phyloP scores from a whole-genome alignment of 2,888 invertebrate genomes.

The Busseola fusca region DNA sequence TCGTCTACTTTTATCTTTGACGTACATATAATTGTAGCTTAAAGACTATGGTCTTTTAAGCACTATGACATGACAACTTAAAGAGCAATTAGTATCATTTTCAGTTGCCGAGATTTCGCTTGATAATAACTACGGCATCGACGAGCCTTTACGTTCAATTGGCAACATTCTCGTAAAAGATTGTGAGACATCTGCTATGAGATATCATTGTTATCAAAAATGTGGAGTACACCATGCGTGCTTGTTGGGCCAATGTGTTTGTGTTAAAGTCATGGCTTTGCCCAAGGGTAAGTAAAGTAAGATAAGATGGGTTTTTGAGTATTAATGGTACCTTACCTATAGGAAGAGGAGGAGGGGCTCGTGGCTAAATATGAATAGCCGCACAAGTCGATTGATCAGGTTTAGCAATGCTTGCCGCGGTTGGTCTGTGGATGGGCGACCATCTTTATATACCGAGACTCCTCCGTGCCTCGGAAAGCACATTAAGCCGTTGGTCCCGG shows the following conservation, averaged over 20 bases:
- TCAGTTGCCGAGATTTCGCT: constrained; percentile 48
- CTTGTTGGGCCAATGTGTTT: constrained; percentile 55
- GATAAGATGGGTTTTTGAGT: neutral
- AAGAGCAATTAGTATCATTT: constrained; percentile 9
- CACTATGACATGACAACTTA: neutral
- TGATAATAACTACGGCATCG: constrained; percentile 42
- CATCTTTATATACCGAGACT: no score
- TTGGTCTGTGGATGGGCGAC: no score
- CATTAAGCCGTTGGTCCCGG: no score
- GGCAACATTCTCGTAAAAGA: neutral
- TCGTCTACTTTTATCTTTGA: neutral
- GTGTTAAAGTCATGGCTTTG: constrained; percentile 12
- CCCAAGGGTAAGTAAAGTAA: constrained; percentile 14
- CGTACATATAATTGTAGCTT: neutral
- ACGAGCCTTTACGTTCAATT: constrained; percentile 18
- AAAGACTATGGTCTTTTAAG: neutral
- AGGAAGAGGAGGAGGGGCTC: neutral
- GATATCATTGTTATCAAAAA: constrained; percentile 32
- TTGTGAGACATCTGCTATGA: constrained; percentile 20
- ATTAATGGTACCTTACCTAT: neutral
- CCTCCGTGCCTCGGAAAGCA: no score
- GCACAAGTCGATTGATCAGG: no score
- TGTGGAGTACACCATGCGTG: constrained; percentile 55
- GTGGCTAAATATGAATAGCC: no score
- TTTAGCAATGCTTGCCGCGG: no score